Conservation (phyloP, 2,797 vertebrate species). For the Sebastes oblongus region DNA sequence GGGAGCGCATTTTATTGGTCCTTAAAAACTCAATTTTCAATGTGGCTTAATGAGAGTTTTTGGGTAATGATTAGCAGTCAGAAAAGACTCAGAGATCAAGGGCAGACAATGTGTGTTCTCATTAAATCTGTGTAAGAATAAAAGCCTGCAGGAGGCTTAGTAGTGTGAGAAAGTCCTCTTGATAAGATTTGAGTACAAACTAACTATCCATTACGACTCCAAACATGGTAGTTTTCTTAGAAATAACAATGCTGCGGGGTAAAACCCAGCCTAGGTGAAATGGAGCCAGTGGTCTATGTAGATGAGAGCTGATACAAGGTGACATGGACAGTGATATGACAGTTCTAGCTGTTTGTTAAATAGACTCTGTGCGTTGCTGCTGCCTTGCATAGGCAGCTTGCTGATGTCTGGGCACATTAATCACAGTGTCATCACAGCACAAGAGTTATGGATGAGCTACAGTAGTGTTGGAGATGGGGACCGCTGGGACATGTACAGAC, state of each 20-base stretch:
- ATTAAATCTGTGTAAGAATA: conserved; percentile 44
- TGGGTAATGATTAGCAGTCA: conserved; percentile 40
- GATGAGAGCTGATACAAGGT: conserved; percentile 29
- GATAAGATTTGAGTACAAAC: conserved; percentile 28
- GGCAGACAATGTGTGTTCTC: conserved; percentile 38
- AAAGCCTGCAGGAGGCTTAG: conserved; percentile 27
- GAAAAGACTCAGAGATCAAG: conserved; percentile 47
- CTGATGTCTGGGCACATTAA: conserved; percentile 54
- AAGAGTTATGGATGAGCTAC: conserved; percentile 62
- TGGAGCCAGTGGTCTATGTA: background rate
- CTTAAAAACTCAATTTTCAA: conserved; percentile 38
- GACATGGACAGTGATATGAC: conserved; percentile 47
- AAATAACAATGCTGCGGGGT: conserved; percentile 18
- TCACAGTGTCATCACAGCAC: conserved; percentile 52
- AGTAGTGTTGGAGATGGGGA: conserved; percentile 25
- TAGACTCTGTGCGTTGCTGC: conserved; percentile 12
- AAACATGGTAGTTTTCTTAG: conserved; percentile 15
- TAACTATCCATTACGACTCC: conserved; percentile 23
- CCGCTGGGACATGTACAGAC: conserved; percentile 38
- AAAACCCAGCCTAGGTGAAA: conserved; percentile 1
- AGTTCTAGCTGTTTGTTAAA: conserved; percentile 57
- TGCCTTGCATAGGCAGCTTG: conserved; percentile 43
- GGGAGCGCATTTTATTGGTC: background rate
- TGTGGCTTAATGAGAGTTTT: conserved; percentile 41
- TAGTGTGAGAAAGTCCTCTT: background rate